Evolutionary conservation across 1,140 invertebrate genomes (phyloP).

Genomic region (Mactra quadrangularis): DNA sequence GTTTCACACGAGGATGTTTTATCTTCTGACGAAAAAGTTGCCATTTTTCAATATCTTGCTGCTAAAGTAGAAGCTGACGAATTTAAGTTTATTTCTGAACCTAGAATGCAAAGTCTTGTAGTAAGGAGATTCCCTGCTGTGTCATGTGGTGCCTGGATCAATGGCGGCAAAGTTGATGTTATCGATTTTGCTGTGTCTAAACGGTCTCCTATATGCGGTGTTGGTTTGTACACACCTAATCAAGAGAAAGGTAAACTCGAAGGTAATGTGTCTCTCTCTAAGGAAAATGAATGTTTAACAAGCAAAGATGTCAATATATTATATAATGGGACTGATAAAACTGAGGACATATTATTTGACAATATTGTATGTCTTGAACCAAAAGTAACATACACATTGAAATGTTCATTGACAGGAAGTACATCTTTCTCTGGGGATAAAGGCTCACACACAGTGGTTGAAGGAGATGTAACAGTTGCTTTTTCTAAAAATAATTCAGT

Average conservation of each 20-base stretch:
- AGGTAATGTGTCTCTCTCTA: background rate
- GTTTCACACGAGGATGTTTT: conserved; percentile 3
- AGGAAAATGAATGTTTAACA: background rate
- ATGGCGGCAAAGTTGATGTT: background rate
- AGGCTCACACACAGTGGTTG: background rate
- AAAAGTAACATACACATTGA: background rate
- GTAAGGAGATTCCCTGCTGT: background rate
- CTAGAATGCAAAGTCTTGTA: background rate
- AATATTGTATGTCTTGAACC: background rate
- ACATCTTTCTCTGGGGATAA: background rate
- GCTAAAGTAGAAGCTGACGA: background rate
- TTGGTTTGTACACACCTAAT: background rate
- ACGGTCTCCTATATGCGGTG: background rate
- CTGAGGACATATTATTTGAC: background rate
- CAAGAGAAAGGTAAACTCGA: background rate
- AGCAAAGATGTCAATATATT: background rate
- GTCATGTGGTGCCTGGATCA: too few species aligned
- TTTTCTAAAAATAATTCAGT: background rate
- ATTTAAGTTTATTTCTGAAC: background rate
- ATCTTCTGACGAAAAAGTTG: conserved; percentile 22
- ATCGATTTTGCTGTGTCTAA: background rate
- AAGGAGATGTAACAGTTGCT: background rate
- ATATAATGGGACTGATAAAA: background rate
- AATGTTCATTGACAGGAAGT: background rate
- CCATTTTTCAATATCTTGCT: conserved; percentile 10